Evolutionary conservation across 2,113 vertebrate species (phyloP), one percentile per base, ranked within the genome.

Genomic region (Dromas ardeola): DNA sequence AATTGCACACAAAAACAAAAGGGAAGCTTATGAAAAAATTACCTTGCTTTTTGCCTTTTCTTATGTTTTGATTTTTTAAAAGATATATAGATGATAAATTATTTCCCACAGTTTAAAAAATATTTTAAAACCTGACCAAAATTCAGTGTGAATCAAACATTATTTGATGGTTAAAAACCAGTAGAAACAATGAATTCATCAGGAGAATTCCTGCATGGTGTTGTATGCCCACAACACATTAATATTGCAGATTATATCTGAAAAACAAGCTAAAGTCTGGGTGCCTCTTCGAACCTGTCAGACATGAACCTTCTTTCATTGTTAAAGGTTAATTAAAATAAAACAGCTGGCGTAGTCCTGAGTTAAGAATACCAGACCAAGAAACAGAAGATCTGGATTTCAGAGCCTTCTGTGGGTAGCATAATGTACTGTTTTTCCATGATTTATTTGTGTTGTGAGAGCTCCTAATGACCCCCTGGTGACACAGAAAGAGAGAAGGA

Each of bases 381-480:
- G 81, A 81, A 89, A 53, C 42, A 95, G 74, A 59, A 91, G 94
- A 85, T 67, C 61, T 65, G 86, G 56, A 81, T 93, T 90, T 78
- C 84, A 95, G 78, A 72, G 11, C 43, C 49, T 94, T 91, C 47
- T 4, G 5, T 20, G 56, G 40, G 61, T 30, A 90, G 95, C 90
- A 94, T 84, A 95, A 96, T 91, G 49, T 63, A 88, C 85, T 95
- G 72, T 74, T 95, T 92, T 81, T 65, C 80, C 45, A 49, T 96
- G 52, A 97, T 94, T 92, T 96, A 93, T 97, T 95, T 96, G 90
- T 87, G 88, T 94, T 97, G 88, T 92, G 91, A 95, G 95, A 93
- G 86, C 88, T 93, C 82, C 80, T 95, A 96, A 95, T 96, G 96
- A 97, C 95, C 90, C 95, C 93, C 95, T 69, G 66, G 91, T 95